Percentiles rank a stretch among this genome's conserved stretches.
Evolutionary conservation across 2,888 invertebrate genomes (phyloP).

Genomic region (Aradus depressus): DNA sequence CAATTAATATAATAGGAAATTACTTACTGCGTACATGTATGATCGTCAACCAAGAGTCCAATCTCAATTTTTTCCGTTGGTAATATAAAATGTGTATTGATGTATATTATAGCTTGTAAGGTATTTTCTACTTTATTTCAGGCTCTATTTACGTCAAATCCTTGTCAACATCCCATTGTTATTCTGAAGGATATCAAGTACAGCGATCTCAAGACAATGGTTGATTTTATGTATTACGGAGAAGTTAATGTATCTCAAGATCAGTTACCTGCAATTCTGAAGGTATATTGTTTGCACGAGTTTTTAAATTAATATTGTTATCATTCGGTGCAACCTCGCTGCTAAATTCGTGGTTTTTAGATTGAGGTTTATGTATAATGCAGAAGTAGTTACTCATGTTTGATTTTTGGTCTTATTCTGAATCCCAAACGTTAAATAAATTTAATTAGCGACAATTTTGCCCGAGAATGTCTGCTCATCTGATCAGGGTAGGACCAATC

Average conservation of each 20-base stretch:
- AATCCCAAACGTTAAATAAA: too few species aligned
- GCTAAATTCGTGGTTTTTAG: neutral
- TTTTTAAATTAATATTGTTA: too few species aligned
- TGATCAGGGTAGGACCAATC: too few species aligned
- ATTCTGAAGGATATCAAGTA: conserved; percentile 81
- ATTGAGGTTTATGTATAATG: neutral
- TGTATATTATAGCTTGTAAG: too few species aligned
- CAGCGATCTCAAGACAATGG: conserved; percentile 73
- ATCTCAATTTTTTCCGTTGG: too few species aligned
- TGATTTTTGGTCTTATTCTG: conserved; percentile 2
- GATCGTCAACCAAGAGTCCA: too few species aligned
- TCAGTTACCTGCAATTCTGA: conserved; percentile 55
- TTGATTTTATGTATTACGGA: conserved; percentile 87
- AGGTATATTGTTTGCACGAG: conserved; percentile 37
- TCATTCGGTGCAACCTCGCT: too few species aligned
- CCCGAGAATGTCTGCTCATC: too few species aligned
- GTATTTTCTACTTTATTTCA: conserved; percentile 37
- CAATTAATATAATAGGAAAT: too few species aligned
- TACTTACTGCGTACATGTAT: too few species aligned
- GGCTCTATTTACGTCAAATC: conserved; percentile 73
- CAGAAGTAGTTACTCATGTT: neutral
- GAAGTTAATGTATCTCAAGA: conserved; percentile 86
- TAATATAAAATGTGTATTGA: too few species aligned
- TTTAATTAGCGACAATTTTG: too few species aligned
- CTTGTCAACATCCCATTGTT: conserved; percentile 80